These are phyloP conservation scores for Catostylus mosaicus DNA, from an alignment of 30 jellyfish, hydroid and myxozoan genomes.

Conservation along the genomic window DNA sequence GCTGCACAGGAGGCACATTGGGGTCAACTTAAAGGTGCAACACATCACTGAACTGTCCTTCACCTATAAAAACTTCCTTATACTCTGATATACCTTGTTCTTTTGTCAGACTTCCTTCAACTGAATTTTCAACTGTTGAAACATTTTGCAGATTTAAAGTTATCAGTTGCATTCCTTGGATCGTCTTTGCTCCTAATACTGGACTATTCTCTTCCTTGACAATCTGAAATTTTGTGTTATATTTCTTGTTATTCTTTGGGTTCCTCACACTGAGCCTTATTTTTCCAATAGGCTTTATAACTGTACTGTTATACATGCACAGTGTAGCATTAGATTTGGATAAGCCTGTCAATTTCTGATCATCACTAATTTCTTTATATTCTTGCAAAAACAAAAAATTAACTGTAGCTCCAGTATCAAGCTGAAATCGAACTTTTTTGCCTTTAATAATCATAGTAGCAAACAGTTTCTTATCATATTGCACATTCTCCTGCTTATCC, in stretches of 20 bases:
- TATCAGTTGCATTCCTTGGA: constrained; percentile 17
- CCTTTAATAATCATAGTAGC: constrained; percentile 23
- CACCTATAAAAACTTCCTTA: not conserved
- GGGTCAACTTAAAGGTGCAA: constrained; percentile 11
- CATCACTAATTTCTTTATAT: constrained; percentile 16
- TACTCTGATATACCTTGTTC: constrained; percentile 1
- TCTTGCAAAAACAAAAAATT: constrained; percentile 24
- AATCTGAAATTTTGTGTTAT: constrained; percentile 11
- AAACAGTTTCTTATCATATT: constrained; percentile 8
- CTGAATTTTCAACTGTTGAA: constrained; percentile 1
- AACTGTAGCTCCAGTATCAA: constrained; percentile 46
- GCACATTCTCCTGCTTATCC: constrained; percentile 21
- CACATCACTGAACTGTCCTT: not conserved
- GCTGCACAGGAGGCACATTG: constrained; percentile 20
- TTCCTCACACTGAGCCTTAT: constrained; percentile 12
- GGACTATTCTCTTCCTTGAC: constrained; percentile 18
- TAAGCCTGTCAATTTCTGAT: constrained; percentile 13
- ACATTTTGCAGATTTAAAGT: constrained; percentile 1
- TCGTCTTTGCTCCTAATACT: constrained; percentile 25
- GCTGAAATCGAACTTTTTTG: constrained; percentile 23
- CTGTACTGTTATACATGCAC: constrained; percentile 15
- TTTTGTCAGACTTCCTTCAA: constrained; percentile 4
- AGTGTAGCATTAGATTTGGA: constrained; percentile 30
- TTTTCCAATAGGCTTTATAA: constrained; percentile 9
- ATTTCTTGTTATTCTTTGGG: constrained; percentile 1